Percentiles rank a stretch among this genome's conserved stretches.
Evolutionary conservation across 2,888 invertebrate genomes (phyloP).

Genomic region (Acanthoscelides obtectus): DNA sequence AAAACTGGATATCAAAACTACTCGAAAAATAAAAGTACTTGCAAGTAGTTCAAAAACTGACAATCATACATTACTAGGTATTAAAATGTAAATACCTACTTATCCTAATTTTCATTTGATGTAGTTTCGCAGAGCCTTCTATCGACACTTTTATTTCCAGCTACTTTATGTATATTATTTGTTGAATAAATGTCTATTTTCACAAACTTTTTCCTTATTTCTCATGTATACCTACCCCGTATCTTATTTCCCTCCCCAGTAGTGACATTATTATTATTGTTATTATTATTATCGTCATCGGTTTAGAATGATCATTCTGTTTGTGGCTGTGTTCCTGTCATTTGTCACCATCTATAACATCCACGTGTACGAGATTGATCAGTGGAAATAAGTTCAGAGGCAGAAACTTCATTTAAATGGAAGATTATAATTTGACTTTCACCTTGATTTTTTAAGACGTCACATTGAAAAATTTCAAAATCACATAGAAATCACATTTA

Average conservation of each 20-base stretch:
- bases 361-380: not conserved
- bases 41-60: no score
- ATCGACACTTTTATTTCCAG: not conserved
- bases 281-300: no score
- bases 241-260: not conserved
- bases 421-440: no score
- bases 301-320: not conserved
- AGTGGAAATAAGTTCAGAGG: not conserved
- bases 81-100: no score
- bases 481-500: no score
- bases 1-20: no score
- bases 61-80: no score
- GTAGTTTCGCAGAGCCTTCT: not conserved
- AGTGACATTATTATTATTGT: not conserved
- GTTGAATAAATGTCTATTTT: not conserved
- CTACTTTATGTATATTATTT: not conserved
- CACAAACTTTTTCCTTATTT: not conserved
- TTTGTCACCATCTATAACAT: not conserved
- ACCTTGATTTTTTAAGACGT: no score
- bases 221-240: not conserved
- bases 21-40: no score
- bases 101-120: not conserved
- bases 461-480: no score
- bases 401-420: no score
- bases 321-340: not conserved